Percentiles rank a stretch among this genome's conserved stretches.
These are phyloP conservation scores for Callithrix jacchus DNA, from an alignment of 2,113 vertebrate genomes.

Conservation along the genomic window DNA sequence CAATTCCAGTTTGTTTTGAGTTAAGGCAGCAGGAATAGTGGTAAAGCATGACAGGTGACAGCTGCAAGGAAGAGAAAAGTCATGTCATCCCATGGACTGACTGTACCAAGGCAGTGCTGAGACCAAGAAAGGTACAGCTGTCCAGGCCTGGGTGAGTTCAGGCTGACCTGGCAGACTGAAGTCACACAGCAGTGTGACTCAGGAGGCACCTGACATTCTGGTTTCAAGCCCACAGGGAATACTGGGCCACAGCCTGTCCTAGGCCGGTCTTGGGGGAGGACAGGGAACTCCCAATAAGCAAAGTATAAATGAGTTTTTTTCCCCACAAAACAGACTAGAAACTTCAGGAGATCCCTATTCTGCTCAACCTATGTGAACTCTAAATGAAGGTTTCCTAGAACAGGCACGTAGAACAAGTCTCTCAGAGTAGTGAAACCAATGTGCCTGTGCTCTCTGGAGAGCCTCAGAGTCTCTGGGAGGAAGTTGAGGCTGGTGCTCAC, in stretches of 20 bases:
- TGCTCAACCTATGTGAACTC: background rate
- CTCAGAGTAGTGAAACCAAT: background rate
- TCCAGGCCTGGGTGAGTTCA: background rate
- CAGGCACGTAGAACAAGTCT: background rate
- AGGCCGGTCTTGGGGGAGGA: background rate
- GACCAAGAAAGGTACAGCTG: background rate
- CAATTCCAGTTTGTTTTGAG: background rate
- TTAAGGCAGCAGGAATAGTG: background rate
- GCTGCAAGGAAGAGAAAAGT: background rate
- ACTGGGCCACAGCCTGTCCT: too few relatives aligned
- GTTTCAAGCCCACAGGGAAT: background rate
- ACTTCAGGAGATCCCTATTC: background rate
- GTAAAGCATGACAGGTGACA: background rate
- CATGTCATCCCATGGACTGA: rapidly evolving
- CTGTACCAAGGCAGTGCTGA: background rate
- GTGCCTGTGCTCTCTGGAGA: background rate
- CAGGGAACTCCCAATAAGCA: background rate
- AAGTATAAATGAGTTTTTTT: background rate
- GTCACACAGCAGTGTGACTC: background rate
- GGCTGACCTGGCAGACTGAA: background rate
- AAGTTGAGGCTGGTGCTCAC: background rate
- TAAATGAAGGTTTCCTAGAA: background rate
- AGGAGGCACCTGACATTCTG: background rate
- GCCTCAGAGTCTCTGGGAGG: background rate
- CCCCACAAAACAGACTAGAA: background rate